Evolutionary conservation across 2,113 vertebrate species (phyloP).

Genomic region (Salvelinus sp.): DNA sequence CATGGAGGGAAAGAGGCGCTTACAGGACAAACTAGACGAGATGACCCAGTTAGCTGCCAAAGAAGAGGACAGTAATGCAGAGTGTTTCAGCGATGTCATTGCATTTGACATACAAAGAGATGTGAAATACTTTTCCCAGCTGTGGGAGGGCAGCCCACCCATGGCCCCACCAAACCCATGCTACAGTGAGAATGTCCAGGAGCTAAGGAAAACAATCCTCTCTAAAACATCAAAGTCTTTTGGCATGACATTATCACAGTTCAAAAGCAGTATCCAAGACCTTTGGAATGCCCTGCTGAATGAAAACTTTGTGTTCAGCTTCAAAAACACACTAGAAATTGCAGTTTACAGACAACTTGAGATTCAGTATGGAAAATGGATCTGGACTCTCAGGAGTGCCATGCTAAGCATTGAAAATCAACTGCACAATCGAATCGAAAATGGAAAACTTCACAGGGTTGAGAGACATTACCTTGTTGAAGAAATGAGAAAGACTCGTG

Average conservation of each 20-base stretch:
- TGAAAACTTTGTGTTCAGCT: conserved; percentile 64
- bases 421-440: conserved; percentile 51
- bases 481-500: conserved; percentile 6
- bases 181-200: conserved; percentile 45
- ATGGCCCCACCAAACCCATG: conserved; percentile 51
- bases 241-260: conserved; percentile 42
- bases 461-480: conserved; percentile 11
- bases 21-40: conserved; percentile 66
- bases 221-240: conserved; percentile 11
- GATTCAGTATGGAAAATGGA: neutral
- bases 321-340: conserved; percentile 68
- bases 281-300: conserved; percentile 50
- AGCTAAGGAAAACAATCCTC: conserved; percentile 35
- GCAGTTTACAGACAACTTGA: conserved; percentile 59
- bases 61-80: conserved; percentile 53
- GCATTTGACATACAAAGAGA: conserved; percentile 39
- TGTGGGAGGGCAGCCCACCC: conserved; percentile 52
- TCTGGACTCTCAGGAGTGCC: conserved; percentile 47
- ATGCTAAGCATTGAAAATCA: conserved; percentile 56
- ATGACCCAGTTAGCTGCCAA: conserved; percentile 61
- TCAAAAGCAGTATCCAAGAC: conserved; percentile 57
- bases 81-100: conserved; percentile 59
- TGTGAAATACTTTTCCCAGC: conserved; percentile 50
- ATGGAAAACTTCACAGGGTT: conserved; percentile 21
- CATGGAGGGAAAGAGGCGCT: conserved; percentile 49